Conservation (phyloP, 2,113 vertebrate species). For the Stegostoma tigrinum region DNA sequence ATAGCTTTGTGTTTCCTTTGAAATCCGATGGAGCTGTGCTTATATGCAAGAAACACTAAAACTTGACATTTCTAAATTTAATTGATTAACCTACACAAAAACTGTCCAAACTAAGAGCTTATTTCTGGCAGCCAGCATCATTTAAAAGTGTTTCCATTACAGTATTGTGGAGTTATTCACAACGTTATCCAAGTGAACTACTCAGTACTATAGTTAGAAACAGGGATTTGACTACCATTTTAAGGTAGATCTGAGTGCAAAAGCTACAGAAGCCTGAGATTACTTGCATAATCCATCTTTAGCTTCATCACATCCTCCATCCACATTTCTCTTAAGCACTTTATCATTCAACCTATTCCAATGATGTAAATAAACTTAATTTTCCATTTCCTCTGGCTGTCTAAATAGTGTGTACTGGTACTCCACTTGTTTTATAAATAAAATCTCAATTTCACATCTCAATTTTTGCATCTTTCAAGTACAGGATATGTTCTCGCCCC, state of each 20-base stretch:
- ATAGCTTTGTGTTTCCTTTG: neutral
- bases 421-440: neutral
- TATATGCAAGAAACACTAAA: neutral
- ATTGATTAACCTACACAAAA: neutral
- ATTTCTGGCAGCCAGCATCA: neutral
- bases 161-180: neutral
- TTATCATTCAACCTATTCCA: neutral
- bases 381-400: neutral
- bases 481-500: neutral
- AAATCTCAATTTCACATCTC: neutral
- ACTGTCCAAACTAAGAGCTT: neutral
- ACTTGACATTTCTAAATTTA: neutral
- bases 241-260: neutral
- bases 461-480: neutral
- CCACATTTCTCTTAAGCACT: neutral
- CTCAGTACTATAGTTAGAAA: conserved; percentile 25
- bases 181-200: neutral
- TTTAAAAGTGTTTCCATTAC: neutral
- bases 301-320: neutral
- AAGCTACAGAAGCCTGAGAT: neutral
- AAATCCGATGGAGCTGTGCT: neutral
- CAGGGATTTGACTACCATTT: neutral
- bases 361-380: neutral
- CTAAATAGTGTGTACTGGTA: neutral
- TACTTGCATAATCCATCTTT: neutral